Evolutionary conservation across 2,888 invertebrate genomes (phyloP).

Genomic region (Morpho achilles): DNA sequence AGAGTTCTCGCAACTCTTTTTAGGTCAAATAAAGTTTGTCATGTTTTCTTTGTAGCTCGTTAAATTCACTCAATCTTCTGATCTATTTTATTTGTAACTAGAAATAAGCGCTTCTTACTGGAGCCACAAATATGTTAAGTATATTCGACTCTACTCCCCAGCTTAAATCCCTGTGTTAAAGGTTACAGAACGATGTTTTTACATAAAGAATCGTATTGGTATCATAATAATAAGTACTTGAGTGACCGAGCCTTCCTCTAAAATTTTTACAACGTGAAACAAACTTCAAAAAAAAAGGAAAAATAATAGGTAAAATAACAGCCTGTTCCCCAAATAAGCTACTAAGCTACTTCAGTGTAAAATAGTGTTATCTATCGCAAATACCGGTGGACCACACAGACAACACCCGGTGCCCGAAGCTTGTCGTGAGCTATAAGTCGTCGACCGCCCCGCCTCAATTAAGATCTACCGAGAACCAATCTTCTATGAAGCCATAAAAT

Average conservation of each 20-base stretch:
- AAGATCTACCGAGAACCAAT: slow-evolving; percentile 56
- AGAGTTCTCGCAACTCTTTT: slow-evolving; percentile 26
- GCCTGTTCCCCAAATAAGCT: no score
- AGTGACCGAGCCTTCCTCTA: no score
- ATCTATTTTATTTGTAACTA: not conserved
- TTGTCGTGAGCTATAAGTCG: slow-evolving; percentile 67
- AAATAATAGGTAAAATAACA: no score
- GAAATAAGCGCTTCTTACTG: no score
- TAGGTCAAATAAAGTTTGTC: slow-evolving; percentile 24
- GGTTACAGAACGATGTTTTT: no score
- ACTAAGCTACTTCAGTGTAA: slow-evolving; percentile 4
- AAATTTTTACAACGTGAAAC: no score
- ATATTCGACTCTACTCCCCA: no score
- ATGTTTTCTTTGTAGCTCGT: slow-evolving; percentile 2
- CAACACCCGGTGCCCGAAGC: slow-evolving; percentile 53
- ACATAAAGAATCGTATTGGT: no score
- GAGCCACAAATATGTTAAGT: no score
- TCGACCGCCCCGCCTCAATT: slow-evolving; percentile 49
- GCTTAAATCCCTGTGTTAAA: no score
- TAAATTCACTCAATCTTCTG: not conserved
- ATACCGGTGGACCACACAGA: slow-evolving; percentile 58
- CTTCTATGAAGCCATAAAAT: slow-evolving; percentile 55
- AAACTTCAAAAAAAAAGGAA: no score
- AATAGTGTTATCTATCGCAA: slow-evolving; percentile 39
- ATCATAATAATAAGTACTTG: no score